Evolutionary conservation across 2,797 vertebrate species (phyloP).

Genomic region (Holocentrus rufus): DNA sequence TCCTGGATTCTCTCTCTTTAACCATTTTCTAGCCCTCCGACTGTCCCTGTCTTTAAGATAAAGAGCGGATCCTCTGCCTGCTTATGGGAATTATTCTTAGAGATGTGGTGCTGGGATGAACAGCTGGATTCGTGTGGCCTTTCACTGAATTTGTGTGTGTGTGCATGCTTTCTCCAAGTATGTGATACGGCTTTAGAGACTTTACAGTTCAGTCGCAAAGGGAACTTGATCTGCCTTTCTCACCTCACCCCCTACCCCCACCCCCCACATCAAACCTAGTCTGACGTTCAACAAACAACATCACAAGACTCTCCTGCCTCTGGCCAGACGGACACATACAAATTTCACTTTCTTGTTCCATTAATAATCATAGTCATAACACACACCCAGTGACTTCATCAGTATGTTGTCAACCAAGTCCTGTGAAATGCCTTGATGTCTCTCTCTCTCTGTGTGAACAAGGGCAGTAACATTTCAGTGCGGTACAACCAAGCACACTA

Average conservation of each 20-base stretch:
- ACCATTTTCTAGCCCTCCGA: slow-evolving; percentile 14
- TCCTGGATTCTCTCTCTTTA: slow-evolving; percentile 38
- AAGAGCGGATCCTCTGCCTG: slow-evolving; percentile 1
- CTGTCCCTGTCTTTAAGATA: background rate
- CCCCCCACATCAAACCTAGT: background rate
- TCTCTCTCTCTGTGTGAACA: background rate
- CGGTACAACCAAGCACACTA: background rate
- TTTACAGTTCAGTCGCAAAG: slow-evolving; percentile 2
- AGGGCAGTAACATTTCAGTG: background rate
- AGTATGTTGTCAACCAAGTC: background rate
- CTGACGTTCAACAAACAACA: slow-evolving; percentile 26
- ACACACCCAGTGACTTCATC: background rate
- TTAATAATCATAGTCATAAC: background rate
- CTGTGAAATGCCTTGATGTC: background rate
- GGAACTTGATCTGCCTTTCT: slow-evolving; percentile 3
- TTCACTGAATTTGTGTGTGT: background rate
- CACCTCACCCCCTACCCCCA: background rate
- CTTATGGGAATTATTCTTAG: background rate
- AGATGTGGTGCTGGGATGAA: slow-evolving; percentile 19
- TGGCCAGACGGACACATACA: background rate
- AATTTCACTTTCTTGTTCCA: background rate
- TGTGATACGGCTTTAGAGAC: slow-evolving; percentile 14
- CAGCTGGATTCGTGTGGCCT: background rate
- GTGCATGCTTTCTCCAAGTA: background rate
- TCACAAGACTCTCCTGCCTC: slow-evolving; percentile 56